Evolutionary conservation across 2,888 invertebrate species (phyloP), one percentile per base, ranked within the genome.

Genomic region (Chrysolina haemoptera): DNA sequence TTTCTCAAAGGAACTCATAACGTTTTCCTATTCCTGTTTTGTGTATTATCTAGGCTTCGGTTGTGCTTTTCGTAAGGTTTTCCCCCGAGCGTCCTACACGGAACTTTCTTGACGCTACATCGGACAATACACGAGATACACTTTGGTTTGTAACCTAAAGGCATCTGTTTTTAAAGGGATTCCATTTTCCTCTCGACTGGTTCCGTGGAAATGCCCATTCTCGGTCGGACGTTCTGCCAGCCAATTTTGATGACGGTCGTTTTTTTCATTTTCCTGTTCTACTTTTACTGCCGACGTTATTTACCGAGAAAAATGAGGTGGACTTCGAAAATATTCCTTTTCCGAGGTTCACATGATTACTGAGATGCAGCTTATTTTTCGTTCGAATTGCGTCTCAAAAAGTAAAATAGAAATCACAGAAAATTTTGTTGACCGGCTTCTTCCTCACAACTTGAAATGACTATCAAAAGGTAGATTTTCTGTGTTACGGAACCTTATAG

Each of bases 101-200:
- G 50, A 62, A 65, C 77, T 76, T 77, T 75, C 74, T 78, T 78
- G 72, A 76, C 79, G 76, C 77, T 77, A 76, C 76, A 76, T 79
- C 78, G 79, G 74, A 62, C 66, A 70, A 73, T 70, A 73, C 71
- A 74, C 73, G 71, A 79, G 81, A 82, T 81, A 82, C 80, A 79
- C 81, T 82, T 80, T 78, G 81, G 81, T 82, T 81, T 80, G 82
- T 83, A 84, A 84, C 85, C 85, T 80, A 82, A 85, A 85, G 85
- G 85, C 85, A 85, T 85, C 85, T 85, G 85, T 85, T 84, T 85
- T 84, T 83, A 83, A 84, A 83, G 80, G 83, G 84, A 82, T 84
- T 84, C 84, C 82, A 84, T 84, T 84, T 84, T 84, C 84, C 81
- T 78, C 84, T 84, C 82, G 80, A 84, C 80, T 83, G 84, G 79